Evolutionary conservation across 2,797 vertebrate genomes (phyloP), one percentile per base, ranked within the genome.

Genomic region (Phaenicophaeus curvirostris): DNA sequence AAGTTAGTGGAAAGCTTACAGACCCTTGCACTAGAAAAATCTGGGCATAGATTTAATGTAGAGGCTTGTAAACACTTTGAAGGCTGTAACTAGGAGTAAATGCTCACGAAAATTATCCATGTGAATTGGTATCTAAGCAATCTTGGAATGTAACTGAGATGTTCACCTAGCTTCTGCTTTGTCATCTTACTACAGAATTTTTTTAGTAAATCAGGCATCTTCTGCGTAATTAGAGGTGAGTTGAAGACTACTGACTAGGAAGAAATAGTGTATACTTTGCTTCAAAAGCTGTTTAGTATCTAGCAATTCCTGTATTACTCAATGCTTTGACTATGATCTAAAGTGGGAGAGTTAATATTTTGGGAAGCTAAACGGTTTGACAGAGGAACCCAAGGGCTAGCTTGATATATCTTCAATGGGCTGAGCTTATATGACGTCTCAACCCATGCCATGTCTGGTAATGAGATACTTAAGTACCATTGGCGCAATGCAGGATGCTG

Each of bases 401-500:
- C 48, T 65, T 68, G 63, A 24, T 73, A 53, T 57, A 53, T 58
- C 8, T 21, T 68, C 9, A 19, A 1, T 69, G 9, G 35, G 6
- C 13, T 55, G 2, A 81, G 33, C 14, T 87, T 89, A 5, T 19
- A 15, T 33, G 6, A 77, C 48, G 23, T 74, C 28, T 63, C 59
- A 53, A 18, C 5, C 7, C 0, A 4, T 24, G 28, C 13, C 59
- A 0, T 79, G 14, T 72, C 18, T 23, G 11, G 11, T 46, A 3
- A 3, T 33, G 31, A 79, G 35, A 17, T 5, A 2, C 8, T 80
- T 15, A 48, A 77, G 15, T 67, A 51, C 10, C 2, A 1, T 16
- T 53, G 33, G 23, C 62, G 13, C 9, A 8, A 24, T 42, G 11
- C 2, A 1, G 50, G 54, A 15, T 6, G 9, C 15, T 86, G 44